Evolutionary conservation across 1,140 invertebrate genomes (phyloP).

Genomic region (Zaprionus camerounensis): DNA sequence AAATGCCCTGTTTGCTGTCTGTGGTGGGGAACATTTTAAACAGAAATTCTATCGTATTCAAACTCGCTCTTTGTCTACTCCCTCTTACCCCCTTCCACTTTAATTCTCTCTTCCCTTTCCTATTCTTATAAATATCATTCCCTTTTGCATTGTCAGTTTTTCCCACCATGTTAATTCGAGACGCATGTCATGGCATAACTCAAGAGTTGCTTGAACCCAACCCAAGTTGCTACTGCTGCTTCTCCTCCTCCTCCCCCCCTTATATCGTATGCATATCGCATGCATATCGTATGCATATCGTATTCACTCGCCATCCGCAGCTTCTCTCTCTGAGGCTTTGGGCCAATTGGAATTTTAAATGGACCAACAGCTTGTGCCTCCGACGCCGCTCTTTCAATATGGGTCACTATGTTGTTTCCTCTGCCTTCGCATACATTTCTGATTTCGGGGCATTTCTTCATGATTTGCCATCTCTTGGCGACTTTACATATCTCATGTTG

Average conservation of each 20-base stretch:
- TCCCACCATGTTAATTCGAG: constrained; percentile 42
- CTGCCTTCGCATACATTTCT: constrained; percentile 16
- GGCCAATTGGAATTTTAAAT: constrained; percentile 49
- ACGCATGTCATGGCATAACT: constrained; percentile 44
- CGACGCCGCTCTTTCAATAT: neutral
- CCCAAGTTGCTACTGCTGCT: neutral
- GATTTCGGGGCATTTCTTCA: constrained; percentile 18
- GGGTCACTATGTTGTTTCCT: constrained; percentile 50
- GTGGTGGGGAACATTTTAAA: too few species aligned
- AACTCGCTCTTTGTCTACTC: neutral
- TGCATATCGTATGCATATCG: constrained; percentile 2
- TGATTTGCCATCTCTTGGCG: neutral
- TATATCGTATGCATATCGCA: constrained; percentile 6
- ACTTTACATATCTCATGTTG: neutral
- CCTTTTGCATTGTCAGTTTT: constrained; percentile 12
- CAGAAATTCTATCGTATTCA: neutral
- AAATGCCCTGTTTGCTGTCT: too few species aligned
- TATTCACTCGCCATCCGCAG: neutral
- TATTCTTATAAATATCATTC: constrained; percentile 1
- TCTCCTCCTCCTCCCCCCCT: neutral
- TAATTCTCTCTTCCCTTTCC: neutral
- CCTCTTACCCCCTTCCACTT: neutral
- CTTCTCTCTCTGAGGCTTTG: neutral
- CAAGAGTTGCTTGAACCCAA: constrained; percentile 42
- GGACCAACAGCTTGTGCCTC: constrained; percentile 14